These are phyloP conservation scores for Malacoctenus gilli DNA, from an alignment of 2,797 vertebrate species.

Conservation along the genomic window DNA sequence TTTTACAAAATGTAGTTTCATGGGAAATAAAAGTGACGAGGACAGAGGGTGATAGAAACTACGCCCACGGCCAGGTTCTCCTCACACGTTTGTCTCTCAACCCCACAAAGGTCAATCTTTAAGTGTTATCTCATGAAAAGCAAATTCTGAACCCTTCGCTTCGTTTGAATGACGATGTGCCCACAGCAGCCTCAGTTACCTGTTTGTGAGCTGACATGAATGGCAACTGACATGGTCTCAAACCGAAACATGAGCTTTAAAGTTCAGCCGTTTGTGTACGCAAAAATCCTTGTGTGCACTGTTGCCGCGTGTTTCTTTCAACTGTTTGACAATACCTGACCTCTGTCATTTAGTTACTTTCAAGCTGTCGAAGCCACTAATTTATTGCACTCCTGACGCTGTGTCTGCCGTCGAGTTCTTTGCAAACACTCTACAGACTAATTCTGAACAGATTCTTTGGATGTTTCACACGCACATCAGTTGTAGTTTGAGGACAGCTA, in stretches of 20 bases:
- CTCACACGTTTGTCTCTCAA: neutral
- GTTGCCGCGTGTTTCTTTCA: slow-evolving; percentile 2
- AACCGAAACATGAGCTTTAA: neutral
- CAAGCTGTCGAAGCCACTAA: neutral
- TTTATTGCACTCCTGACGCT: too few species aligned
- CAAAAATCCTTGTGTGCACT: neutral
- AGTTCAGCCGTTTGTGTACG: slow-evolving; percentile 1
- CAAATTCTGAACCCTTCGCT: neutral
- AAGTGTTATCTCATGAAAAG: neutral
- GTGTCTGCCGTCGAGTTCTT: too few species aligned
- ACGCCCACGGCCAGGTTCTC: neutral
- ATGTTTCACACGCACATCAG: too few species aligned
- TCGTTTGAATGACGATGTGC: neutral
- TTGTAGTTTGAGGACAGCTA: too few species aligned
- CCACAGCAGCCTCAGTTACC: neutral
- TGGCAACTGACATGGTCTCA: neutral
- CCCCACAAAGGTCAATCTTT: neutral
- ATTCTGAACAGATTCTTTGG: too few species aligned
- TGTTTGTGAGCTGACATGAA: neutral
- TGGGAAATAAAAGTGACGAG: neutral
- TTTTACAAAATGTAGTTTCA: too few species aligned
- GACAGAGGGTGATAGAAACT: neutral
- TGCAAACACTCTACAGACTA: too few species aligned
- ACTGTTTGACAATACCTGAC: neutral
- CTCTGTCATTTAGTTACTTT: neutral